A percentile compares a stretch with the other conserved stretches of the same genome.
Evolutionary conservation across 2,113 vertebrate genomes (phyloP).

Genomic region (Crotalus helleri): DNA sequence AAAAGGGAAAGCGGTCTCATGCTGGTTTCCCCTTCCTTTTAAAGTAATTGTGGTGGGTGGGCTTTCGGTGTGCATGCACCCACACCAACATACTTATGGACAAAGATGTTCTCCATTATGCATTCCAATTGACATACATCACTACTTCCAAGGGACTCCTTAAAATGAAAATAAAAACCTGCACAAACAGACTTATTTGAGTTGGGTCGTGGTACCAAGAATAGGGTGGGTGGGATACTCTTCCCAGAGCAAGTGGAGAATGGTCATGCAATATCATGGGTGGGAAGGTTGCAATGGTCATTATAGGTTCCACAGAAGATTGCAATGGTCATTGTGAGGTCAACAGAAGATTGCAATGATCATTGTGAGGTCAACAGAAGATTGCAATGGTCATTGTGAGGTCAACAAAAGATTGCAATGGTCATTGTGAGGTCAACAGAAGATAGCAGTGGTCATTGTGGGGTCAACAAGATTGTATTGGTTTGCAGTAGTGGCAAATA

Average conservation of each 20-base stretch:
- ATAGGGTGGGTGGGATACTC: not conserved
- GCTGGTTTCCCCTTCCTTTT: not conserved
- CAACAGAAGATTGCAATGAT: no score
- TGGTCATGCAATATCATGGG: not conserved
- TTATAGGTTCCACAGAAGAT: no score
- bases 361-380: no score
- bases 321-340: no score
- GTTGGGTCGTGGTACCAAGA: not conserved
- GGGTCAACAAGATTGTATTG: not conserved
- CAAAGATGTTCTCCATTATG: rapidly evolving
- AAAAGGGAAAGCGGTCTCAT: not conserved
- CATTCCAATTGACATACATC: rapidly evolving
- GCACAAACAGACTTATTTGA: not conserved
- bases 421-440: no score
- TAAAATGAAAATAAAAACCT: not conserved
- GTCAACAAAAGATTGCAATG: not conserved
- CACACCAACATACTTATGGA: rapidly evolving
- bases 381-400: no score
- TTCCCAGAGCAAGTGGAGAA: not conserved
- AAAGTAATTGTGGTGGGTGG: not conserved
- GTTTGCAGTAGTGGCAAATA: no score
- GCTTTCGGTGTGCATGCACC: not conserved
- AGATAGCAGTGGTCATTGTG: no score
- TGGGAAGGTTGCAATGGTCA: no score
- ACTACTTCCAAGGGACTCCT: not conserved